Evolutionary conservation across 64 coral and sea anemone species (phyloP), one percentile per base, ranked within the genome.

Genomic region (Porites lutea): DNA sequence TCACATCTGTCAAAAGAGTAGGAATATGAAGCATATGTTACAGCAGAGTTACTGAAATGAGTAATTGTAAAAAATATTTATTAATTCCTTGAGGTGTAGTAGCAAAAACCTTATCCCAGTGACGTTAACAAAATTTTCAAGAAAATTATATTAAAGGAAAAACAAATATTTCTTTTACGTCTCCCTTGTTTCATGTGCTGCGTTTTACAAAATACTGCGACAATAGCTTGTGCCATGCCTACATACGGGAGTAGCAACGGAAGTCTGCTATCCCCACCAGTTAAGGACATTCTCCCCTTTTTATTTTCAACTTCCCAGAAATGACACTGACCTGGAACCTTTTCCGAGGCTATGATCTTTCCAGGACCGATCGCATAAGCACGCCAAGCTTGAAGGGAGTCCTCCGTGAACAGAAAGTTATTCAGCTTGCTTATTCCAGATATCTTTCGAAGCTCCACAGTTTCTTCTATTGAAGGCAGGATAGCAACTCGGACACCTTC

Each of bases 391-490:
- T 57, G 71, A 61, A 66, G 51, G 74, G 55, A 64, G 5, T 65
- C 74, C 14, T 89, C 59, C 37, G 49, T 89, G 74, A 78, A 89
- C 54, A 57, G 69, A 59, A 89, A 89, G 75, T 78, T 89, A 89
- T 89, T 89, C 73, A 89, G 88, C 59, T 89, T 89, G 86, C 88
- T 89, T 78, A 89, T 89, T 61, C 88, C 88, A 77, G 88, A 57
- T 54, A 79, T 62, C 55, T 89, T 89, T 8, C 68, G 23, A 59
- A 22, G 8, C 15, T 51, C 49, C 48, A 54, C 62, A 75, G 71
- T 68, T 44, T 72, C 69, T 6, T 75, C 68, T 53, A 88, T 87
- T 21, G 27, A 43, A 7, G 83, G 37, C 66, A 87, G 15, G 5
- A 87, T 66, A 87, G 82, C 63, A 13, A 86, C 59, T 7, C 82